Evolutionary conservation across 2,888 invertebrate species (phyloP).

Genomic region (Zootermopsis nevadensis): DNA sequence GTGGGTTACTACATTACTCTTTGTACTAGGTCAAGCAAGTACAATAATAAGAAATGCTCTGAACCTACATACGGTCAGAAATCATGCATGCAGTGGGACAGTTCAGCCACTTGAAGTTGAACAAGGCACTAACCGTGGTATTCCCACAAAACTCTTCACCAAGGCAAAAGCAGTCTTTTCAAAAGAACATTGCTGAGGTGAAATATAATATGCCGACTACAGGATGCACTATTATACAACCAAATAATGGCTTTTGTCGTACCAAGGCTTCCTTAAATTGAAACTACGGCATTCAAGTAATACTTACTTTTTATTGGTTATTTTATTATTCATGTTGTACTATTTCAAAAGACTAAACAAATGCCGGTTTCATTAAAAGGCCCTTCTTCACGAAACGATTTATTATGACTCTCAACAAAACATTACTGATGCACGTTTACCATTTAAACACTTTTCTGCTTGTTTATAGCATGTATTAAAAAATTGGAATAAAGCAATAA

Average conservation of each 20-base stretch:
- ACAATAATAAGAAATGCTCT: conserved; percentile 56
- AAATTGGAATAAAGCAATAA: neutral
- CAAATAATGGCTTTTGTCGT: too few species aligned
- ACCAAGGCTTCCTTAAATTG: neutral
- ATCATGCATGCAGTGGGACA: conserved; percentile 15
- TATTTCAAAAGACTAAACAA: conserved; percentile 4
- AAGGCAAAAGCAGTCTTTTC: conserved; percentile 19
- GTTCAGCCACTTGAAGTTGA: conserved; percentile 7
- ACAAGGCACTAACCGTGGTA: neutral
- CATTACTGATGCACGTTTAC: neutral
- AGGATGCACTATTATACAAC: neutral
- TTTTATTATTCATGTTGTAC: conserved; percentile 38
- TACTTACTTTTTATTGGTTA: conserved; percentile 40
- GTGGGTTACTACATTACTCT: conserved; percentile 56
- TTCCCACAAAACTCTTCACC: conserved; percentile 24
- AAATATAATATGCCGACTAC: neutral
- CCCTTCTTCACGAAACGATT: neutral
- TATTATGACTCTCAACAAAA: neutral
- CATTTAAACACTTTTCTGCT: neutral
- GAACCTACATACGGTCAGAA: conserved; percentile 54
- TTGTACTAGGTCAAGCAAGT: conserved; percentile 55
- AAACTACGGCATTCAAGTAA: neutral
- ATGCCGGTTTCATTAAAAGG: neutral
- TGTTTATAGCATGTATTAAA: neutral
- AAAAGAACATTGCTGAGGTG: neutral